Conservation (phyloP, 2,797 vertebrate species). For the Nyctalus aviator region DNA sequence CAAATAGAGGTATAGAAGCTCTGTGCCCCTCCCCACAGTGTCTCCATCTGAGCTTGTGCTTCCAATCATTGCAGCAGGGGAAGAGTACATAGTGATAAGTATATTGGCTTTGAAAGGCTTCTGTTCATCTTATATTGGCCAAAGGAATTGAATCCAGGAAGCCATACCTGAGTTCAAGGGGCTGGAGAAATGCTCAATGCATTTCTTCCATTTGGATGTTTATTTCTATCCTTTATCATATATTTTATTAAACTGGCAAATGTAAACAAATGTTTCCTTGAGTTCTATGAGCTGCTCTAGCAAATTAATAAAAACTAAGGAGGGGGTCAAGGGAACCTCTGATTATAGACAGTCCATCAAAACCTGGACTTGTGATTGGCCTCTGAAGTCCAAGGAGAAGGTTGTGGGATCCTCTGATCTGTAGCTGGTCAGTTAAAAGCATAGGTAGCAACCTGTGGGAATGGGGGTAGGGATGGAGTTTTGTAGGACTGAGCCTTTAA, state of each 20-base stretch:
- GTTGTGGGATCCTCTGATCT: background rate
- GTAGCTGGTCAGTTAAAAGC: background rate
- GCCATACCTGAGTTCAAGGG: background rate
- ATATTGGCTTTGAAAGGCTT: background rate
- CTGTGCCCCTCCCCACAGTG: background rate
- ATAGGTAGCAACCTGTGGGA: background rate
- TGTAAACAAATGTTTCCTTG: background rate
- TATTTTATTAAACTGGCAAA: background rate
- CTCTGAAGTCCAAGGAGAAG: background rate
- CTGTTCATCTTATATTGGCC: background rate
- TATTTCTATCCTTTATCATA: background rate
- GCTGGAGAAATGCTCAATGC: background rate
- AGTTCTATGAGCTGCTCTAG: background rate
- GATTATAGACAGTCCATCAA: background rate
- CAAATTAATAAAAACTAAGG: background rate
- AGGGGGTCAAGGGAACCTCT: background rate
- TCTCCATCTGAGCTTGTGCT: background rate
- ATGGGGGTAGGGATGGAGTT: too few species aligned
- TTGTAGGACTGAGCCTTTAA: background rate
- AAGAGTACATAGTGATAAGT: background rate
- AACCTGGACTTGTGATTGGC: background rate
- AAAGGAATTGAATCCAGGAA: conserved; percentile 4
- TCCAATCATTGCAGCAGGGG: background rate
- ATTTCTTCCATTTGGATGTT: background rate
- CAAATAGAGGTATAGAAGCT: background rate